A percentile compares a stretch with the other conserved stretches of the same genome.
Evolutionary conservation across 2,113 vertebrate species (phyloP).

Genomic region (Erythrolamprus reginae): DNA sequence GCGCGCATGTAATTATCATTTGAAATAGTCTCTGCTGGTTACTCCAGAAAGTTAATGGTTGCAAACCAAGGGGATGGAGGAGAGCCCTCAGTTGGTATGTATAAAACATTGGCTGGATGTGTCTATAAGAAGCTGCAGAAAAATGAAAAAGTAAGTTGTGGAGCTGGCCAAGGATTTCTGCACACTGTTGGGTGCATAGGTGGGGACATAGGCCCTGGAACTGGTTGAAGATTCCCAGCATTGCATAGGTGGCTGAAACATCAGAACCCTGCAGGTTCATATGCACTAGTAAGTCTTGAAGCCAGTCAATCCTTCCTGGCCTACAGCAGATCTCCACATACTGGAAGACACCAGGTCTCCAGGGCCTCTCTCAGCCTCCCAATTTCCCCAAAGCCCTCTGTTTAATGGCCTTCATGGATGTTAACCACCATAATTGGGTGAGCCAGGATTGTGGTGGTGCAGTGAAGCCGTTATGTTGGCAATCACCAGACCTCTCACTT

Average conservation of each 20-base stretch:
- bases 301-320: not conserved
- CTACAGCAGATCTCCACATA: not conserved
- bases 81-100: not conserved
- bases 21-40: not conserved
- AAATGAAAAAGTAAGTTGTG: not conserved
- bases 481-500: not conserved
- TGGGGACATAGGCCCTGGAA: not conserved
- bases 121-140: not conserved
- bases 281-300: not conserved
- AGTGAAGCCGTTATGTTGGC: not conserved
- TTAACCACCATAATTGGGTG: not conserved
- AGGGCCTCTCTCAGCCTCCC: not conserved
- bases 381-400: not conserved
- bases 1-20: not conserved
- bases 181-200: not conserved
- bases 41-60: not conserved
- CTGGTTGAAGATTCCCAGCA: not conserved
- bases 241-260: not conserved
- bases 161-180: not conserved
- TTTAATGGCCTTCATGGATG: not conserved
- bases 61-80: not conserved
- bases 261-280: not conserved
- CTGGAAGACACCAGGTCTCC: not conserved
- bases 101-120: not conserved
- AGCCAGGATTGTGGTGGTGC: not conserved